Evolutionary conservation across 2,888 invertebrate species (phyloP).

Genomic region (Campoplex nolae): DNA sequence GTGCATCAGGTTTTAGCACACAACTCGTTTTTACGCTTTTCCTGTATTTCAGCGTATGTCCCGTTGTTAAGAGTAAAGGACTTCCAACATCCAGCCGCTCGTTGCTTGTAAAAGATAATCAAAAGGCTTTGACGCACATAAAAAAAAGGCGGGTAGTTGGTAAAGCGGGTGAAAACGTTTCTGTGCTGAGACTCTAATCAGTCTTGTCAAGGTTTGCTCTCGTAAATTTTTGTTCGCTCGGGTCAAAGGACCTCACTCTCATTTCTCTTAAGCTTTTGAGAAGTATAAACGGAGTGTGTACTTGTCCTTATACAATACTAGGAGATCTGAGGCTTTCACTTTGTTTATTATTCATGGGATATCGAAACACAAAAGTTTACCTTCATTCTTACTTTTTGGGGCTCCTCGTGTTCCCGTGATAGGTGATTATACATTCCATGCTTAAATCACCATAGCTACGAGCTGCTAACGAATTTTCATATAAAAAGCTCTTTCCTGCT

Average conservation of each 20-base stretch:
- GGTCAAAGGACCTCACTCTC: slow-evolving; percentile 47
- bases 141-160: slow-evolving; percentile 1
- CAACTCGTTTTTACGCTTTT: not conserved
- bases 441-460: not conserved
- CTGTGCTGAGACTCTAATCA: slow-evolving; percentile 31
- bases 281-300: slow-evolving; percentile 36
- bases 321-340: slow-evolving; percentile 1
- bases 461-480: slow-evolving; percentile 37
- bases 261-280: slow-evolving; percentile 33
- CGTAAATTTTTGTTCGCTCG: slow-evolving; percentile 25
- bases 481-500: not conserved
- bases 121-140: slow-evolving; percentile 14
- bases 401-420: not conserved
- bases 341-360: slow-evolving; percentile 52
- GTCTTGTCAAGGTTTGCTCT: slow-evolving; percentile 23
- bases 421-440: slow-evolving; percentile 22
- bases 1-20: not conserved
- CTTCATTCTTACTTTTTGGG: not conserved
- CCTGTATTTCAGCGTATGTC: not conserved
- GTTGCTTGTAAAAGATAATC: slow-evolving; percentile 13
- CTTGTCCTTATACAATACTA: not conserved
- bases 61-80: slow-evolving; percentile 3
- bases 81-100: not conserved
- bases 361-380: not conserved
- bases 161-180: slow-evolving; percentile 18